phyloP scores from a whole-genome alignment of 1,140 invertebrate species.

The Phthorimaea operculella region DNA sequence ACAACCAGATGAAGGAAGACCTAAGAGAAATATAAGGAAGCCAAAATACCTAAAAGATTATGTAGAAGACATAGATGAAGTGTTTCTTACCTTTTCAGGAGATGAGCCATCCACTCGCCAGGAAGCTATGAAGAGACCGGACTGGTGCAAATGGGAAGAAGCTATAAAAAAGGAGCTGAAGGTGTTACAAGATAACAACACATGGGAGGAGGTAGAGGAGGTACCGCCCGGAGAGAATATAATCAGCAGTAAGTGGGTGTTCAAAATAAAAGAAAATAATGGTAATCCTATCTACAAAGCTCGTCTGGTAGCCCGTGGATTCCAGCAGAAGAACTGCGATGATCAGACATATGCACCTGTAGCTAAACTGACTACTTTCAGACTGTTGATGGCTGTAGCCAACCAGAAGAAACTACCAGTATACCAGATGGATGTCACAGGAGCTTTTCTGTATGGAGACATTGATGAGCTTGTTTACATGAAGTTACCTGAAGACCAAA shows the following conservation, averaged over 20 bases:
- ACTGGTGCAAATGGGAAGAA: constrained; percentile 15
- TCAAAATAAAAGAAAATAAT: constrained; percentile 20
- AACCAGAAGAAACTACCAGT: constrained; percentile 25
- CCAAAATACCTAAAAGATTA: not conserved
- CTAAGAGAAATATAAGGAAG: not conserved
- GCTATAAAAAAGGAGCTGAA: constrained; percentile 14
- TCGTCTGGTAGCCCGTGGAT: constrained; percentile 23
- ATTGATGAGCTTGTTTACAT: constrained; percentile 9
- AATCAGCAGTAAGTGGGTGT: constrained; percentile 26
- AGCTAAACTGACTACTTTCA: constrained; percentile 23
- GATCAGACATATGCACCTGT: constrained; percentile 24
- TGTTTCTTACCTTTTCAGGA: not conserved
- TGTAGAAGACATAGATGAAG: not conserved
- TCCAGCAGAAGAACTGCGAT: constrained; percentile 20
- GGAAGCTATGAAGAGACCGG: constrained; percentile 11
- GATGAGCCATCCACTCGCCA: constrained; percentile 11
- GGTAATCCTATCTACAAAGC: constrained; percentile 21
- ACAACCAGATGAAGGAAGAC: not conserved
- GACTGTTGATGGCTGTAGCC: constrained; percentile 23
- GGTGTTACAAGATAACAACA: constrained; percentile 19
- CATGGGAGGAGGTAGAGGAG: constrained; percentile 13
- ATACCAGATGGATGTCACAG: constrained; percentile 27
- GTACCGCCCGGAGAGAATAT: constrained; percentile 13
- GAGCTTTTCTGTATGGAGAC: constrained; percentile 10
- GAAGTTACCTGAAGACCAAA: constrained; percentile 4